A percentile compares a stretch with the other conserved stretches of the same genome.
Evolutionary conservation across 2,888 invertebrate species (phyloP).

Genomic region (Odontomyia ornata): DNA sequence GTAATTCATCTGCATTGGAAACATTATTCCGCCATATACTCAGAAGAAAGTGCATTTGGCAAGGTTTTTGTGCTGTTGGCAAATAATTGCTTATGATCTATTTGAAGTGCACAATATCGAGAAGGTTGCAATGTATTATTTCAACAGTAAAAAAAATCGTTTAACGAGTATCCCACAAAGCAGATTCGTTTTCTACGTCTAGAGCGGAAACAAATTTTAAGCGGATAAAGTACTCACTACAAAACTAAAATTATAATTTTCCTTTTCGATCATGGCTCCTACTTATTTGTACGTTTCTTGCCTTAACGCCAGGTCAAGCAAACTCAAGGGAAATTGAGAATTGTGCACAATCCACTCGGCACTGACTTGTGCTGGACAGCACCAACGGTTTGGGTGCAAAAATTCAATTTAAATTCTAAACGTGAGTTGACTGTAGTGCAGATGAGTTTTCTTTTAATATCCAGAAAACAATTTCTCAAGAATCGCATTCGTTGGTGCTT

Average conservation of each 20-base stretch:
- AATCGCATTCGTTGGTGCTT: slow-evolving; percentile 23
- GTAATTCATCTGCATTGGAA: too few species aligned
- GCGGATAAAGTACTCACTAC: too few species aligned
- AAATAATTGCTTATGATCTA: too few species aligned
- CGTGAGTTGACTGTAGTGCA: slow-evolving; percentile 42
- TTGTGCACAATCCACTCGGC: background rate
- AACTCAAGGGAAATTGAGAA: background rate
- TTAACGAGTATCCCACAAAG: too few species aligned
- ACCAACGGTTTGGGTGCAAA: background rate
- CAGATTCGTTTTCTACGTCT: too few species aligned
- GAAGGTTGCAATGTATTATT: too few species aligned
- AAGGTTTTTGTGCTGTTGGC: too few species aligned
- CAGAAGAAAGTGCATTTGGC: too few species aligned
- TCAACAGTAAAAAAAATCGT: too few species aligned
- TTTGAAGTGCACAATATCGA: too few species aligned
- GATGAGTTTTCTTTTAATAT: slow-evolving; percentile 43
- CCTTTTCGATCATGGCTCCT: background rate
- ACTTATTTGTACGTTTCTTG: background rate
- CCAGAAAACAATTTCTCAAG: slow-evolving; percentile 38
- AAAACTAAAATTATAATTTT: slow-evolving; percentile 14
- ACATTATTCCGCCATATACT: too few species aligned
- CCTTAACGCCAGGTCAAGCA: background rate
- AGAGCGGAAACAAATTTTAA: too few species aligned
- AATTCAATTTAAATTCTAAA: slow-evolving; percentile 44
- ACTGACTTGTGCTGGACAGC: background rate